Conservation (phyloP, 2,113 vertebrate species). For the Esox niger region DNA sequence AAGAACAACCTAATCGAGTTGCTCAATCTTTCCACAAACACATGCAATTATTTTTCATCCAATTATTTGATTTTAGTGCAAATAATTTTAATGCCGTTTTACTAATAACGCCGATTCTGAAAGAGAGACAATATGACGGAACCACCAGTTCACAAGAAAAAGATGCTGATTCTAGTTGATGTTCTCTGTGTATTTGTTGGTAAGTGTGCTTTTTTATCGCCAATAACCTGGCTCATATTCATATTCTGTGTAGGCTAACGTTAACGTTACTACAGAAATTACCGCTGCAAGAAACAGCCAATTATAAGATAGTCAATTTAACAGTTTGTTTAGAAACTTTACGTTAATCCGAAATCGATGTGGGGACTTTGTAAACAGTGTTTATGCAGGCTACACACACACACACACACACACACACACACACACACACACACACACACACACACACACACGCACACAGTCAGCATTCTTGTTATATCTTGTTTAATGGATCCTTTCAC, state of each 20-base stretch:
- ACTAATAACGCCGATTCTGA: slow-evolving; percentile 15
- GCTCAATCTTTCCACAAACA: not conserved
- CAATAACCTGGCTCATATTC: slow-evolving; percentile 48
- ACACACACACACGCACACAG: no score
- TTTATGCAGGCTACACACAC: not conserved
- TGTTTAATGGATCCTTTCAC: slow-evolving; percentile 25
- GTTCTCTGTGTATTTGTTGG: slow-evolving; percentile 81
- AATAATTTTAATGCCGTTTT: not conserved
- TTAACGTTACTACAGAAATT: no score
- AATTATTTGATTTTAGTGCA: no score
- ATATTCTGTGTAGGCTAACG: no score
- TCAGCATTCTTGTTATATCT: slow-evolving; percentile 15
- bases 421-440: no score
- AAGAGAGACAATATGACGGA: slow-evolving; percentile 60
- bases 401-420: not conserved
- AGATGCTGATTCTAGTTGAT: slow-evolving; percentile 79
- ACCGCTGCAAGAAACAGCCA: no score
- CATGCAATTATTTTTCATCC: not conserved
- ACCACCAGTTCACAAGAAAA: slow-evolving; percentile 60
- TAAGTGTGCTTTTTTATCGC: slow-evolving; percentile 60
- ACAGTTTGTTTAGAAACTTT: no score
- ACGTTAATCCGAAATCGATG: no score
- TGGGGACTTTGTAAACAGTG: no score
- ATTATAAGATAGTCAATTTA: no score
- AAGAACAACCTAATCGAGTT: slow-evolving; percentile 60